These are phyloP conservation scores for Scaptomyza polygonia DNA, from an alignment of 2,888 invertebrate genomes.

Conservation along the genomic window DNA sequence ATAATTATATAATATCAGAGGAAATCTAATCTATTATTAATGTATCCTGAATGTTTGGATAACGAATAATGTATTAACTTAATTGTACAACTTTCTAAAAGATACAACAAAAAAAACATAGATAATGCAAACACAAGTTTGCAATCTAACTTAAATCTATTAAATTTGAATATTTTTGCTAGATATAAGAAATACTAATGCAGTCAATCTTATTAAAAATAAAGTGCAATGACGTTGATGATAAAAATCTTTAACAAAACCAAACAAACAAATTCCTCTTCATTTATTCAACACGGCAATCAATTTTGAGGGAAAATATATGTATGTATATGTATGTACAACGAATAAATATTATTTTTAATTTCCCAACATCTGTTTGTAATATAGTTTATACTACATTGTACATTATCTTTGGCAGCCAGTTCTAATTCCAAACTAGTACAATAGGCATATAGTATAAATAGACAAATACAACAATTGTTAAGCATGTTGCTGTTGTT, in stretches of 20 bases:
- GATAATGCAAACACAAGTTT: slow-evolving; percentile 31
- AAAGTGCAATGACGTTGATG: slow-evolving; percentile 70
- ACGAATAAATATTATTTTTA: slow-evolving; percentile 26
- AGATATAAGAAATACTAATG: slow-evolving; percentile 66
- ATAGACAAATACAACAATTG: slow-evolving; percentile 50
- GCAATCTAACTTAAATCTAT: slow-evolving; percentile 32
- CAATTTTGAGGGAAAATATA: background rate
- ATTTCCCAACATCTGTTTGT: slow-evolving; percentile 56
- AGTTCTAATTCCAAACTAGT: slow-evolving; percentile 32
- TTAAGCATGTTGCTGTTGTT: slow-evolving; percentile 57
- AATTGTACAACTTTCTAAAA: slow-evolving; percentile 36
- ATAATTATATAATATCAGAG: slow-evolving; percentile 21
- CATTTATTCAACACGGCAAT: background rate
- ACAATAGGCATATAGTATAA: slow-evolving; percentile 53
- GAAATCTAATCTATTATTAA: slow-evolving; percentile 59
- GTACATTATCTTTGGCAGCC: slow-evolving; percentile 27
- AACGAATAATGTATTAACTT: slow-evolving; percentile 31
- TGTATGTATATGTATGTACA: too few species aligned
- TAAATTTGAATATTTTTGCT: slow-evolving; percentile 34
- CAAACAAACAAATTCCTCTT: background rate
- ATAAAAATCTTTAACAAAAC: slow-evolving; percentile 34
- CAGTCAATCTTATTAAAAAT: slow-evolving; percentile 75
- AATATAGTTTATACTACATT: slow-evolving; percentile 18
- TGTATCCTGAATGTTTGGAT: slow-evolving; percentile 7
- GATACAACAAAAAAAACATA: slow-evolving; percentile 22